Conservation (phyloP, 2,113 vertebrate species). For the Ctenodactylus gundi region DNA sequence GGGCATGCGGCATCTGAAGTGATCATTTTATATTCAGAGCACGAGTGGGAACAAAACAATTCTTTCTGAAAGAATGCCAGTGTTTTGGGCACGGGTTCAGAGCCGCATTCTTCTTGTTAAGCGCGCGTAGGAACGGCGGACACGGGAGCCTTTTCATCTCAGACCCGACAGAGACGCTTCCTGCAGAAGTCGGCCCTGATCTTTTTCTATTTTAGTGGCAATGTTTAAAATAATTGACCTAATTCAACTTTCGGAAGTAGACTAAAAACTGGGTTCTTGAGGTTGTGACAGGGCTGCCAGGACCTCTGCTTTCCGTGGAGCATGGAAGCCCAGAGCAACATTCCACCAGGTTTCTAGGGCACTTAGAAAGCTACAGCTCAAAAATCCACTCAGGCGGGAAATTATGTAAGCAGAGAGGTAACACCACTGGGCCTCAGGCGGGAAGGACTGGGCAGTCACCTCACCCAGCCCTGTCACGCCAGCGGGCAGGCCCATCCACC, state of each 20-base stretch:
- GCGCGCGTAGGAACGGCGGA: no score
- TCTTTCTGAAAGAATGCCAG: conserved; percentile 58
- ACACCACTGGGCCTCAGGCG: no score
- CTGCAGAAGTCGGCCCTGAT: no score
- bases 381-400: not conserved
- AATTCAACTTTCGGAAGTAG: not conserved
- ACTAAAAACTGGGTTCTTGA: not conserved
- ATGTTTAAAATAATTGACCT: conserved; percentile 4
- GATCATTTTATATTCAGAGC: conserved; percentile 63
- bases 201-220: not conserved
- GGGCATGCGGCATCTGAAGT: conserved; percentile 34
- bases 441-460: no score
- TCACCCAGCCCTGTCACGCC: no score
- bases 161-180: no score
- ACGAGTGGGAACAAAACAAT: conserved; percentile 51
- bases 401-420: not conserved
- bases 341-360: not conserved
- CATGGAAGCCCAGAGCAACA: not conserved
- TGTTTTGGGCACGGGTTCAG: conserved; percentile 14
- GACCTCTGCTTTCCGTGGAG: not conserved
- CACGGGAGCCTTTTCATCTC: no score
- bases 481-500: no score
- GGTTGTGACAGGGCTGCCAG: not conserved
- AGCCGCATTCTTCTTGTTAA: conserved; percentile 22
- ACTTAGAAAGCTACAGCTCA: not conserved